Evolutionary conservation across 2,113 vertebrate genomes (phyloP).

Genomic region (Sebastes schlegelii): DNA sequence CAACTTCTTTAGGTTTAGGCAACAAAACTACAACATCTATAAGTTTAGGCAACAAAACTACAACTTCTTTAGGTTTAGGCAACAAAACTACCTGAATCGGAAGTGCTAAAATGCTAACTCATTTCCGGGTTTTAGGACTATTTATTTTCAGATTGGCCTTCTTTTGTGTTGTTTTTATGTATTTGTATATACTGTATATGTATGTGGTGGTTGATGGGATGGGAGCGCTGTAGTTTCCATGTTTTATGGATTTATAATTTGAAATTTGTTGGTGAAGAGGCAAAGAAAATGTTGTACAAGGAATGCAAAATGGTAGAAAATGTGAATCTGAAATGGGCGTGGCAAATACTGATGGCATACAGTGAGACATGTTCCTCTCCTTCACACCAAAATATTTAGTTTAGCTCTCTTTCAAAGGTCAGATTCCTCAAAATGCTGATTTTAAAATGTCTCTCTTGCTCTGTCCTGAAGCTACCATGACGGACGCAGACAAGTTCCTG

Average conservation of each 20-base stretch:
- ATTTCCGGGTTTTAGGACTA: too few relatives aligned
- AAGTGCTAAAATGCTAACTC: too few relatives aligned
- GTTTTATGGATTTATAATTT: background rate
- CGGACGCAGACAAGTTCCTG: slow-evolving; percentile 84
- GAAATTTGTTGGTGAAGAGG: background rate
- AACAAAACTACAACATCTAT: too few relatives aligned
- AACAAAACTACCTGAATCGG: too few relatives aligned
- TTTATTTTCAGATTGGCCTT: too few relatives aligned
- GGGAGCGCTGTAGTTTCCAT: background rate
- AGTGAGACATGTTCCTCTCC: background rate
- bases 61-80: too few relatives aligned
- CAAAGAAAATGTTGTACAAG: background rate
- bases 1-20: too few relatives aligned
- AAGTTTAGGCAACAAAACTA: too few relatives aligned
- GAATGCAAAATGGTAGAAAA: background rate
- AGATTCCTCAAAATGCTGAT: background rate
- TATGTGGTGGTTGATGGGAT: too few relatives aligned
- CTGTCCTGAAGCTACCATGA: slow-evolving; percentile 77
- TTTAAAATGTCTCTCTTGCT: background rate
- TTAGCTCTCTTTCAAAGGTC: background rate
- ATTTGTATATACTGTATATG: too few relatives aligned
- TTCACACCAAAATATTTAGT: background rate
- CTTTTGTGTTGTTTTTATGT: too few relatives aligned
- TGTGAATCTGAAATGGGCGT: background rate
- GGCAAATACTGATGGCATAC: background rate